A percentile compares a stretch with the other conserved stretches of the same genome.
These are phyloP conservation scores for Acipenser transmontanus DNA, from an alignment of 2,797 vertebrate species.

Conservation along the genomic window DNA sequence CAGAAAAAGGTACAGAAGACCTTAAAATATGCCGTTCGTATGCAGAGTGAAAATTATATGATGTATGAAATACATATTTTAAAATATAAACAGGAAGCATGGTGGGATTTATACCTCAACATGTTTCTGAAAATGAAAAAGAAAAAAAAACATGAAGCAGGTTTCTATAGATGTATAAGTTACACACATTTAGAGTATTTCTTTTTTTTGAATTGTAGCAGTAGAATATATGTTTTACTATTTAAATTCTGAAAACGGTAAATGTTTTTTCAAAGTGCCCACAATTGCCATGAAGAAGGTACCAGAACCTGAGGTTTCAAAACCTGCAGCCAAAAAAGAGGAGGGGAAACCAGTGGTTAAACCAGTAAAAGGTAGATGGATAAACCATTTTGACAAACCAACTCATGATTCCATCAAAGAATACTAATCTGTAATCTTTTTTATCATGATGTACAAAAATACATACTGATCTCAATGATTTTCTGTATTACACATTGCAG, in stretches of 20 bases:
- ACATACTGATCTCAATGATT: not conserved
- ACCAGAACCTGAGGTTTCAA: constrained; percentile 16
- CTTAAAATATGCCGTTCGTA: not conserved
- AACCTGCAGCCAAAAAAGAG: constrained; percentile 39
- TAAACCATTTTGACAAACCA: not conserved
- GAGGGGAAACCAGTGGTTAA: constrained; percentile 47
- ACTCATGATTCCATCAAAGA: not conserved
- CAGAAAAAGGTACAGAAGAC: constrained; percentile 43
- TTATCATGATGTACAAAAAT: not conserved
- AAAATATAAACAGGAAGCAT: no score
- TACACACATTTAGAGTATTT: no score
- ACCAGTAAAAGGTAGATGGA: constrained; percentile 57
- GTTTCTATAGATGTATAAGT: no score
- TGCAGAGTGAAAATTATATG: no score
- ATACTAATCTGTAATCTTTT: not conserved
- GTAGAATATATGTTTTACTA: not conserved
- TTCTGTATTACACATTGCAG: not conserved
- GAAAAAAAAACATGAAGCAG: no score
- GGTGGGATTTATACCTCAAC: no score
- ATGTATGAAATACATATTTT: no score
- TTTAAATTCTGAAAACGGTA: constrained; percentile 10
- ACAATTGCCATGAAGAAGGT: constrained; percentile 15
- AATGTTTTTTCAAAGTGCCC: constrained; percentile 27
- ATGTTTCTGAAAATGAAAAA: no score
- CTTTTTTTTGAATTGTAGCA: no score